A percentile compares a stretch with the other conserved stretches of the same genome.
Evolutionary conservation across 2,113 vertebrate species (phyloP).

Genomic region (Zosterops pallidus): DNA sequence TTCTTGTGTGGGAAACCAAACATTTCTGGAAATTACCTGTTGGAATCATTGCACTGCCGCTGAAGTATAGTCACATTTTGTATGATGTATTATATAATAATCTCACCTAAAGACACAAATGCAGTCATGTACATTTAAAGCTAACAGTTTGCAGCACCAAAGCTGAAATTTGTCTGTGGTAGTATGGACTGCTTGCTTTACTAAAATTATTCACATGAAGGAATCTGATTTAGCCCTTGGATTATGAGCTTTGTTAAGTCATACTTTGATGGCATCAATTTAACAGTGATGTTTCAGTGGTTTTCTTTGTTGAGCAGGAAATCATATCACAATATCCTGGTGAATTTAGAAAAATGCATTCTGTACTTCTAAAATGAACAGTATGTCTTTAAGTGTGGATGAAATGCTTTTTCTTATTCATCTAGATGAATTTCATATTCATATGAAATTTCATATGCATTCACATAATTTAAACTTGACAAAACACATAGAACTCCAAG

Average conservation of each 20-base stretch:
- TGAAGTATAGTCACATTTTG: not conserved
- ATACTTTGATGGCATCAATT: not conserved
- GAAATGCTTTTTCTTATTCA: constrained; percentile 33
- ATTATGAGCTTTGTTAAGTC: constrained; percentile 8
- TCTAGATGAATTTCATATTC: constrained; percentile 22
- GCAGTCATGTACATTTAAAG: not conserved
- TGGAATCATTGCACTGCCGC: not conserved
- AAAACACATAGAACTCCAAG: not conserved
- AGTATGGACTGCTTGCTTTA: not conserved
- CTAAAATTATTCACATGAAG: not conserved
- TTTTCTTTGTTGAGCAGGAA: constrained; percentile 19
- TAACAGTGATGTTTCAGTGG: not conserved
- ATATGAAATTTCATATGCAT: constrained; percentile 26
- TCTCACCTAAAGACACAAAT: not conserved
- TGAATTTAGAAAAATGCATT: constrained; percentile 10
- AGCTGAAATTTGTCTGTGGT: not conserved
- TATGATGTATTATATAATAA: not conserved
- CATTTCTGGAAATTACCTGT: not conserved
- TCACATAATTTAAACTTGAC: constrained; percentile 26
- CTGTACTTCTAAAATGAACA: not conserved
- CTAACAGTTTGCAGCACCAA: not conserved
- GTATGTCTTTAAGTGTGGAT: constrained; percentile 7
- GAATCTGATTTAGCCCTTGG: not conserved
- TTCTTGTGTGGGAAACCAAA: not conserved
- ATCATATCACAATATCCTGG: constrained; percentile 2